A percentile compares a stretch with the other conserved stretches of the same genome.
These are phyloP conservation scores for Semotilus atromaculatus DNA, from an alignment of 2,797 vertebrate genomes.

Conservation along the genomic window DNA sequence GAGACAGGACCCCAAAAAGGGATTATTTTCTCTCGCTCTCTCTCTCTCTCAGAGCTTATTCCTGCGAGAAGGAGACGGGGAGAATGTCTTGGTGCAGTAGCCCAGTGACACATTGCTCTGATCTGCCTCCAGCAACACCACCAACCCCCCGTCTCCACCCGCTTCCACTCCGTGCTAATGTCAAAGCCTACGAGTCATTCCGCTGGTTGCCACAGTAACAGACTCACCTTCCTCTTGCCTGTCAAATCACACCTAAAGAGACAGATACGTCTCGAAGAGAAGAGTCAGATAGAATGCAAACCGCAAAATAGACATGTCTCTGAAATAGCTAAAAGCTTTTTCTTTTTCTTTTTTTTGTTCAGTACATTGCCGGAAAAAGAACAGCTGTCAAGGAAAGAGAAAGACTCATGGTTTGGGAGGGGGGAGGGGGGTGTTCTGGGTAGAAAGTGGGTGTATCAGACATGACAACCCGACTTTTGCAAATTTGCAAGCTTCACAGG, in stretches of 20 bases:
- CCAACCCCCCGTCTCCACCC: constrained; percentile 47
- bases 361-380: constrained; percentile 41
- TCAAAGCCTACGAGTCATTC: constrained; percentile 79
- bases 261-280: constrained; percentile 65
- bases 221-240: constrained; percentile 71
- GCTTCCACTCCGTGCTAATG: constrained; percentile 62
- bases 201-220: constrained; percentile 84
- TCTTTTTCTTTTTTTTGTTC: constrained; percentile 36
- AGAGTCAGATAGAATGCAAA: constrained; percentile 33
- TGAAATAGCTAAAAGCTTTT: constrained; percentile 56
- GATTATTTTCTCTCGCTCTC: constrained; percentile 60
- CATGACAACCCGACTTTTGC: constrained; percentile 57
- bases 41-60: constrained; percentile 59
- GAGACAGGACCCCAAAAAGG: constrained; percentile 70
- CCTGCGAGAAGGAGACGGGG: constrained; percentile 26
- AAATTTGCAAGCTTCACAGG: constrained; percentile 57
- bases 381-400: constrained; percentile 44
- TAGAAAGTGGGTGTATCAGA: constrained; percentile 53
- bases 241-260: constrained; percentile 76
- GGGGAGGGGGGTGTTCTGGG: neutral
- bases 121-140: constrained; percentile 71
- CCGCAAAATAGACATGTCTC: constrained; percentile 58
- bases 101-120: constrained; percentile 78
- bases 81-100: constrained; percentile 70
- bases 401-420: neutral